Base-by-base conservation (phyloP, 1,140 invertebrate species). In the Drosophila lini region DNA sequence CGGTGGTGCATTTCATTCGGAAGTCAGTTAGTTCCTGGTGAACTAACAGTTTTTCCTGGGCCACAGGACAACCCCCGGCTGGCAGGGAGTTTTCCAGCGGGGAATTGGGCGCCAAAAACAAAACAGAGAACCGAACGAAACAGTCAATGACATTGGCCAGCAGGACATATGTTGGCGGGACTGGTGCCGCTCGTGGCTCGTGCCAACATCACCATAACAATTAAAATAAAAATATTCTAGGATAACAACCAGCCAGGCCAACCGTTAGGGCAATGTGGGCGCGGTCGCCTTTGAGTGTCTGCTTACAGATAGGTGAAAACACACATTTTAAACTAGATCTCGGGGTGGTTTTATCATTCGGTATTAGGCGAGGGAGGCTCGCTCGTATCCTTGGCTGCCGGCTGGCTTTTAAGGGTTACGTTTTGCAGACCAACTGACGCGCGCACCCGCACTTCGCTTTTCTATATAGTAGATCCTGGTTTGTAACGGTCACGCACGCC, bases 121-220 rank as follows among this genome's bases (percentile, higher is more conserved):
- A 19, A 11, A 48, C 40, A 19, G 40, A 11, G 42, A 10, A 22
- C 42, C 1, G 28, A 41, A 5, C 25, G 25, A 28, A 28, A 28
- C 83, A 88, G 83, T 86, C 83, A 88, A 89, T 88, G 83, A 80
- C 83, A 88, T 50, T 56, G 38, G 13, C 69, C 50, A 15, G 50
- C 31, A 71, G 68, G 61, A 52, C 76, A 88, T 88, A 88, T 88
- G 83, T 74, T 42, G 32, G 42, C 19, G 40, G 11, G 73, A 25
- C 31, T 50, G 16, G 38, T 50, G 7, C 8, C 25, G 47, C 13
- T 48, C n/a, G 31, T 80, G 83, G 80, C 83, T 83, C 83, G 83
- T 88, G 83, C 83, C 82, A 85, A 78, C 81, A 84, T 83, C 84
- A 89, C 58, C 84, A 88, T 88, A 83, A 89, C 84, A 83, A 88